A percentile compares a stretch with the other conserved stretches of the same genome.
Evolutionary conservation across 2,888 invertebrate species (phyloP).

Genomic region (Fragum whitleyi): DNA sequence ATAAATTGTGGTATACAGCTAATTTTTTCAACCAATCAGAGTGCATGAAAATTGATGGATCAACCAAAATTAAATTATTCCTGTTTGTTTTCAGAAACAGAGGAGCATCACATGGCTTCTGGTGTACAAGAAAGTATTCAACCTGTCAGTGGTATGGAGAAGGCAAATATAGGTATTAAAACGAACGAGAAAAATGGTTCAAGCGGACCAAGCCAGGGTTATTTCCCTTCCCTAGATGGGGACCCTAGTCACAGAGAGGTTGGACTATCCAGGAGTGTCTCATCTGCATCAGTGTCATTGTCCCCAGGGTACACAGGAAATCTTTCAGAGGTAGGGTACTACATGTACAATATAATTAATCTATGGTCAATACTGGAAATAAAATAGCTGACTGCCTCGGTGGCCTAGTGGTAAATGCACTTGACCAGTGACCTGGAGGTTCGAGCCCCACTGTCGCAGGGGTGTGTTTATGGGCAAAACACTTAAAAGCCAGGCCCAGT

Average conservation of each 20-base stretch:
- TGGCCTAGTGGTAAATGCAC: too few relatives aligned
- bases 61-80: too few relatives aligned
- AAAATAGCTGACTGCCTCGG: too few relatives aligned
- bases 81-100: not conserved
- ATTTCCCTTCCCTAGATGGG: not conserved
- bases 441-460: too few relatives aligned
- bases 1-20: too few relatives aligned
- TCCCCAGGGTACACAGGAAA: constrained; percentile 46
- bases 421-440: too few relatives aligned
- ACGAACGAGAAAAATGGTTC: not conserved
- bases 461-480: too few relatives aligned
- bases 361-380: too few relatives aligned
- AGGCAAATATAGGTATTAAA: not conserved
- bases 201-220: not conserved
- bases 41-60: too few relatives aligned
- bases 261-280: not conserved
- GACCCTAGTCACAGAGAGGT: not conserved
- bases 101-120: not conserved
- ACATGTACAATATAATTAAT: too few relatives aligned
- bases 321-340: constrained; percentile 43
- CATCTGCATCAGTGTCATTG: constrained; percentile 8
- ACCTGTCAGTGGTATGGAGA: not conserved
- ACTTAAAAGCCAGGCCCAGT: too few relatives aligned
- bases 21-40: too few relatives aligned
- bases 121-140: constrained; percentile 32